These are phyloP conservation scores for Andrena chrysosceles DNA, from an alignment of 2,888 invertebrate genomes.

Conservation along the genomic window DNA sequence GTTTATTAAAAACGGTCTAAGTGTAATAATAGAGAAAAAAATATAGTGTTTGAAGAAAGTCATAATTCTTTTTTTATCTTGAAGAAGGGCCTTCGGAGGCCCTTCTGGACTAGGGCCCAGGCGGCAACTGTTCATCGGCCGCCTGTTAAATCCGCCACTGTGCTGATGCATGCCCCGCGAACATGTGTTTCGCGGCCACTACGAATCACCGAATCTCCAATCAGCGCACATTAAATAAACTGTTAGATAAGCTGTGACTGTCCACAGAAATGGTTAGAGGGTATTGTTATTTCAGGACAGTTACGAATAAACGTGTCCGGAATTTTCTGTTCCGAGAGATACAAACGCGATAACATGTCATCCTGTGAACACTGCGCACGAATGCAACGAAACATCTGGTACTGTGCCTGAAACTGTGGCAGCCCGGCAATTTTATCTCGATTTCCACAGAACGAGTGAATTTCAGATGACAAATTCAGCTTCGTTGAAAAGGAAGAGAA, in stretches of 20 bases:
- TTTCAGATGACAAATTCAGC: no score
- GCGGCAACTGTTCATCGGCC: no score
- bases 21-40: no score
- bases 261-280: conserved; percentile 39
- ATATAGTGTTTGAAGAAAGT: no score
- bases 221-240: conserved; percentile 72
- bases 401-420: not conserved
- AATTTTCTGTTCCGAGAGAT: conserved; percentile 21
- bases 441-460: not conserved
- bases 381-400: conserved; percentile 24
- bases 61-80: no score
- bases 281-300: conserved; percentile 75
- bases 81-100: no score
- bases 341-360: conserved; percentile 30
- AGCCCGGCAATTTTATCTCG: not conserved
- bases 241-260: conserved; percentile 64
- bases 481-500: not conserved
- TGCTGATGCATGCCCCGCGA: no score
- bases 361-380: not conserved
- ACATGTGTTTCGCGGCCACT: conserved; percentile 36
- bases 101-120: no score
- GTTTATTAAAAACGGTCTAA: no score
- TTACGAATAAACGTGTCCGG: conserved; percentile 49
- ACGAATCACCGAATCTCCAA: conserved; percentile 63
- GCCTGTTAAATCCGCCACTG: no score